Percentiles rank a stretch among this genome's conserved stretches.
Evolutionary conservation across 2,797 vertebrate genomes (phyloP).

Genomic region (Tauraco hartlaubi): DNA sequence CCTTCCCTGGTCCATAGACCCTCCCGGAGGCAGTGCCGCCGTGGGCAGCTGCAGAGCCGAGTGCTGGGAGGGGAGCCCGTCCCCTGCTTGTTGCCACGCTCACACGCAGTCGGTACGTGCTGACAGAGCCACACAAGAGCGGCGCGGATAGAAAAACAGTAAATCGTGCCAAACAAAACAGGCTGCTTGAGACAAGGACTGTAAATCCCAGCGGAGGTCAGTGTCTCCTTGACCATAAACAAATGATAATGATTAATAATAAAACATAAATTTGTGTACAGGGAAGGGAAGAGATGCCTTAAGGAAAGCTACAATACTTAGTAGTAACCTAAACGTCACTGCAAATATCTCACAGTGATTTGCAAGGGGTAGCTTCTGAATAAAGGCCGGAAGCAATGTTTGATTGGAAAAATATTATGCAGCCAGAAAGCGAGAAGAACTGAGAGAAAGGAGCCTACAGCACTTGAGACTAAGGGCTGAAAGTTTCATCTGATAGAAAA

Average conservation of each 20-base stretch:
- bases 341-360: not conserved
- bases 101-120: rapidly evolving
- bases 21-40: rapidly evolving
- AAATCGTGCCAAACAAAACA: not conserved
- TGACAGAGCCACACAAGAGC: not conserved
- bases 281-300: not conserved
- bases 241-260: not conserved
- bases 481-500: conserved; percentile 53
- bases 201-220: not conserved
- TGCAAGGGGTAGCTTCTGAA: conserved; percentile 31
- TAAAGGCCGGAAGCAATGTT: conserved; percentile 9
- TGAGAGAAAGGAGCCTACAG: not conserved
- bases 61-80: not conserved
- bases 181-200: not conserved
- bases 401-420: conserved; percentile 24
- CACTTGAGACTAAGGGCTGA: not conserved
- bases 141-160: not conserved
- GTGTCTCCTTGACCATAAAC: not conserved
- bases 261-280: not conserved
- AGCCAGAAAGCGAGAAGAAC: not conserved
- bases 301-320: not conserved
- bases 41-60: rapidly evolving
- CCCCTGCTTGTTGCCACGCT: not conserved
- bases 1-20: not conserved
- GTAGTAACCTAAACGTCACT: not conserved